These are phyloP conservation scores for Eriocheir sinensis DNA, from an alignment of 1,140 invertebrate genomes.

Conservation along the genomic window DNA sequence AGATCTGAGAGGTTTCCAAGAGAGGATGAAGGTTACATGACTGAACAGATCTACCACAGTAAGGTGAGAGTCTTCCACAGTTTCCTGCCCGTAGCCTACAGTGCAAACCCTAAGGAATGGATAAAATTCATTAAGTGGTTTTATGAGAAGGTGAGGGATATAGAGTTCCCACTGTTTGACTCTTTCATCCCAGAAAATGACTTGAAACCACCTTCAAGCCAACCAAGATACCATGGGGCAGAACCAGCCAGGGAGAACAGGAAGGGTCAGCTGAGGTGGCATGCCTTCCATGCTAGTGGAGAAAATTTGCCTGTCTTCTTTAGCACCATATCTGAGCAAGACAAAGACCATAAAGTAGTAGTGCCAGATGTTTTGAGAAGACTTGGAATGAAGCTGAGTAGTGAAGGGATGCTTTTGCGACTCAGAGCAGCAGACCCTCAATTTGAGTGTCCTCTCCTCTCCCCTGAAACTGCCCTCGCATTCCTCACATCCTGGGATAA, in stretches of 20 bases:
- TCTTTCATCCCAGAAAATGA: conserved; percentile 52
- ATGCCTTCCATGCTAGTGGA: conserved; percentile 28
- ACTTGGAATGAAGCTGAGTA: conserved; percentile 63
- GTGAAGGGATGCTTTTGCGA: background rate
- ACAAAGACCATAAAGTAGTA: background rate
- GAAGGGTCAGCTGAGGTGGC: conserved; percentile 43
- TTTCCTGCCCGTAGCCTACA: background rate
- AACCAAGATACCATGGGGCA: too few relatives aligned
- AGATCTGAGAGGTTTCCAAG: background rate
- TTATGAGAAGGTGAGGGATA: conserved; percentile 39
- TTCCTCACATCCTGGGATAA: conserved; percentile 52
- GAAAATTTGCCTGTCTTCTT: conserved; percentile 57
- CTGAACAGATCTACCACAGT: background rate
- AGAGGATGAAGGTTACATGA: background rate
- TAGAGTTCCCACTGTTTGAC: conserved; percentile 44
- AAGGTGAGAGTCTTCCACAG: background rate
- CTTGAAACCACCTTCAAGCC: too few relatives aligned
- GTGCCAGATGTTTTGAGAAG: conserved; percentile 24
- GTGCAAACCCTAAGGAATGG: background rate
- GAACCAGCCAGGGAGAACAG: background rate
- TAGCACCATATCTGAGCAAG: background rate
- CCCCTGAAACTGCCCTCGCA: background rate
- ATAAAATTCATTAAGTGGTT: conserved; percentile 49
- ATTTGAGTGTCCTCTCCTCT: background rate
- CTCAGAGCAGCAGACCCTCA: background rate